These are phyloP conservation scores for Eucidaris tribuloides DNA, from an alignment of 35 echinoderm and acorn worm genomes.

Conservation along the genomic window DNA sequence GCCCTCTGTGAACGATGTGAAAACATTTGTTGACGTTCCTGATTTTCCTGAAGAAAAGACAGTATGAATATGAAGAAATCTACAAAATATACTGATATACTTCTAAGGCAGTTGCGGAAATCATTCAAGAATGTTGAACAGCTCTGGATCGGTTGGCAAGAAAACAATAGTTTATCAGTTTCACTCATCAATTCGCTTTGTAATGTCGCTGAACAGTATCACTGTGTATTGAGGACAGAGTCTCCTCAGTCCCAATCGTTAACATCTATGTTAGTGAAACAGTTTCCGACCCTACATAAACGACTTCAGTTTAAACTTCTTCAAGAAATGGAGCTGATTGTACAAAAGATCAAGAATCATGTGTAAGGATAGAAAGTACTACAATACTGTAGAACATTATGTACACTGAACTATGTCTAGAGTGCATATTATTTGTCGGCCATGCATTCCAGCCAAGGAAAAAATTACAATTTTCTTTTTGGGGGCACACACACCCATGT, in stretches of 20 bases:
- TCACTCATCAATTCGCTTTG: slow-evolving; percentile 12
- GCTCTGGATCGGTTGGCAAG: neutral
- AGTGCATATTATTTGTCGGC: no score
- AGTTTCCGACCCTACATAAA: slow-evolving; percentile 8
- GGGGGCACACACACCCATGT: no score
- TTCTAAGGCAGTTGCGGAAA: slow-evolving; percentile 49
- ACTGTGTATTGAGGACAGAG: slow-evolving; percentile 10
- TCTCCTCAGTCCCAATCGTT: neutral
- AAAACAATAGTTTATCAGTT: neutral
- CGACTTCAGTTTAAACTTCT: slow-evolving; percentile 39
- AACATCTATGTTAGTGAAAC: neutral
- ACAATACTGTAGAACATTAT: no score
- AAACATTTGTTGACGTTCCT: no score
- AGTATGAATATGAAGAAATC: neutral
- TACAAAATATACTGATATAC: neutral
- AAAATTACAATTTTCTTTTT: no score
- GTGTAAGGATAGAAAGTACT: no score
- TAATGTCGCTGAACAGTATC: slow-evolving; percentile 37
- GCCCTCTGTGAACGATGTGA: no score
- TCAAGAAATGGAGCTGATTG: slow-evolving; percentile 28
- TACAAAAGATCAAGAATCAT: neutral
- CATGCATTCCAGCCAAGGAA: no score
- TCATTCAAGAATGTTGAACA: slow-evolving; percentile 23
- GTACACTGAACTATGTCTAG: no score
- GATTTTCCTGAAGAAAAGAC: no score